These are phyloP conservation scores for Sebastes itinus DNA, from an alignment of 2,797 vertebrate genomes.

Conservation along the genomic window DNA sequence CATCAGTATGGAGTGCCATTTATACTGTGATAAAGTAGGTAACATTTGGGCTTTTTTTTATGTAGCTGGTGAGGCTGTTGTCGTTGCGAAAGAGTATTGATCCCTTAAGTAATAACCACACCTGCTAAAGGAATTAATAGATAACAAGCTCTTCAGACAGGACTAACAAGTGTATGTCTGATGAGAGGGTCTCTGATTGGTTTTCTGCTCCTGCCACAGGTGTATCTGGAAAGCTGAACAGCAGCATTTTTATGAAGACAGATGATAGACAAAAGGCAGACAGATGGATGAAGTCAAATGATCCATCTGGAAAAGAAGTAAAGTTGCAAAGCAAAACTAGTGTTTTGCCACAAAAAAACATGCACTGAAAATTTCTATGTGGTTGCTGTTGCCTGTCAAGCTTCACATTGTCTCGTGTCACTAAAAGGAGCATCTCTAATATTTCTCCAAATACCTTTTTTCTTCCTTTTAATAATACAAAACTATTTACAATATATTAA, in stretches of 20 bases:
- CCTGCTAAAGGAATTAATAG: background rate
- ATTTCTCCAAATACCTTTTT: background rate
- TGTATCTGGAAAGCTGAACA: slow-evolving; percentile 6
- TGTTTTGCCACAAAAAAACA: background rate
- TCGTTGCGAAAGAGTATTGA: background rate
- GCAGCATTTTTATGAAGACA: slow-evolving; percentile 47
- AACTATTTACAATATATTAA: background rate
- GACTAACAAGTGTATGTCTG: background rate
- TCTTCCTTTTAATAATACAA: background rate
- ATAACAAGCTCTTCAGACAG: background rate
- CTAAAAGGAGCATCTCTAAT: background rate
- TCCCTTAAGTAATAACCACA: background rate
- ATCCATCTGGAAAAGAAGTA: slow-evolving; percentile 30
- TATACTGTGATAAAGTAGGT: background rate
- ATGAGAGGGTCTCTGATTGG: slow-evolving; percentile 22
- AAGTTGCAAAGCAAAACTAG: slow-evolving; percentile 5
- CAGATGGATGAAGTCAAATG: slow-evolving; percentile 29
- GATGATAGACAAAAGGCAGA: slow-evolving; percentile 33
- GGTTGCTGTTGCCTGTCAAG: background rate
- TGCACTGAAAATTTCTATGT: background rate
- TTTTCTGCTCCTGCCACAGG: slow-evolving; percentile 33
- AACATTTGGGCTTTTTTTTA: background rate
- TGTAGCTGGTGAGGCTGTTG: background rate
- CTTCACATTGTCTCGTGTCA: background rate
- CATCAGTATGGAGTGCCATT: background rate